Evolutionary conservation across 2,797 vertebrate species (phyloP).

Genomic region (Peromyscus melanophrys): DNA sequence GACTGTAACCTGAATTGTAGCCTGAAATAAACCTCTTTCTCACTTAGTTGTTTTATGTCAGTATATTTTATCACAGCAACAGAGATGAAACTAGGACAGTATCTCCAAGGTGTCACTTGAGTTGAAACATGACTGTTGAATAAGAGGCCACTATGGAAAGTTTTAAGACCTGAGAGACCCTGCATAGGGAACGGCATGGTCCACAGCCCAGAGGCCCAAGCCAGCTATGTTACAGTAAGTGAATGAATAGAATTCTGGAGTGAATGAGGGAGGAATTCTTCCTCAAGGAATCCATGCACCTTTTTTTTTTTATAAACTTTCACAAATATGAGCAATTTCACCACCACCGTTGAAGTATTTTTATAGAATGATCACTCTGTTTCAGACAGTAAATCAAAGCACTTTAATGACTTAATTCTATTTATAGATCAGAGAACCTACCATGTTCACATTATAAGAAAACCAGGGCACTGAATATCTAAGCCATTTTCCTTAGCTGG

Average conservation of each 20-base stretch:
- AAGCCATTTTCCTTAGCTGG: not conserved
- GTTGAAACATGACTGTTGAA: not conserved
- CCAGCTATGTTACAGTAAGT: not conserved
- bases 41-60: not conserved
- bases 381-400: not conserved
- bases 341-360: not conserved
- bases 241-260: not conserved
- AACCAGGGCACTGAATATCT: not conserved
- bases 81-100: not conserved
- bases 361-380: not conserved
- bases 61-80: not conserved
- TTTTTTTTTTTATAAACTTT: slow-evolving; percentile 29
- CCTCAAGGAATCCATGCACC: not conserved
- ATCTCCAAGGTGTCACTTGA: slow-evolving; percentile 34
- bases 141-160: not conserved
- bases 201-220: not conserved
- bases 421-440: slow-evolving; percentile 5
- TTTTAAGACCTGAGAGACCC: not conserved
- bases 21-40: not conserved
- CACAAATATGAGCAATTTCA: slow-evolving; percentile 14
- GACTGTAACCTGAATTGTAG: not conserved
- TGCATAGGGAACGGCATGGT: not conserved
- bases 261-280: not conserved
- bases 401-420: not conserved
- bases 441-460: not conserved